Evolutionary conservation across 2,113 vertebrate species (phyloP).

Genomic region (Anhinga rufa): DNA sequence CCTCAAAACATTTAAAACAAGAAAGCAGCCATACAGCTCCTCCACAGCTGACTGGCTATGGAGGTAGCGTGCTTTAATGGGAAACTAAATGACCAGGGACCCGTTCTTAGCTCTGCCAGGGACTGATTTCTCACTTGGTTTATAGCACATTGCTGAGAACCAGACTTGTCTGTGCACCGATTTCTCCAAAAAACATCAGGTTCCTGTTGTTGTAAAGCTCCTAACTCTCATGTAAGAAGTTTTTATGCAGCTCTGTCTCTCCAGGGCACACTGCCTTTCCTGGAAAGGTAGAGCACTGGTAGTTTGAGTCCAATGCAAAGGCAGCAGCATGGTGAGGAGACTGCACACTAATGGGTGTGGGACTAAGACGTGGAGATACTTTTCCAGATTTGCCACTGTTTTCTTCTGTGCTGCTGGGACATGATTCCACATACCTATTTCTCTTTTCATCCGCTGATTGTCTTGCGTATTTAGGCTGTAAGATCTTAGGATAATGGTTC

Average conservation of each 20-base stretch:
- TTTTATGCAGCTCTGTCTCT: neutral
- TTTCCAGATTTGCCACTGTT: neutral
- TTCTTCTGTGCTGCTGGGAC: neutral
- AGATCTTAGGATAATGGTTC: neutral
- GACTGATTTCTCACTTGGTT: neutral
- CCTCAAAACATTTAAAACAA: neutral
- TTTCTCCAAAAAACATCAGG: neutral
- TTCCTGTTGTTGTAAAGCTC: neutral
- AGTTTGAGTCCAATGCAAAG: neutral
- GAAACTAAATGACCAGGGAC: neutral
- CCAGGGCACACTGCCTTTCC: neutral
- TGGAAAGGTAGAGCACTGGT: neutral
- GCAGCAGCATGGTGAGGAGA: neutral
- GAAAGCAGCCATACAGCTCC: neutral
- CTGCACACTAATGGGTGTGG: accelerated
- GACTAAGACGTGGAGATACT: neutral
- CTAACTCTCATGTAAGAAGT: neutral
- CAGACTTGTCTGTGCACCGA: too few relatives aligned
- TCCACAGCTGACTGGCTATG: neutral
- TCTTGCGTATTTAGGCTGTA: neutral
- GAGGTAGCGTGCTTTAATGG: neutral
- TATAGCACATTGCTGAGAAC: neutral
- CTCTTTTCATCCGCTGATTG: neutral
- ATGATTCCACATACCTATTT: neutral
- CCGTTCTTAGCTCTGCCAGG: neutral